Conservation (phyloP, 2,888 invertebrate species). For the Balanococcus diminutus region DNA sequence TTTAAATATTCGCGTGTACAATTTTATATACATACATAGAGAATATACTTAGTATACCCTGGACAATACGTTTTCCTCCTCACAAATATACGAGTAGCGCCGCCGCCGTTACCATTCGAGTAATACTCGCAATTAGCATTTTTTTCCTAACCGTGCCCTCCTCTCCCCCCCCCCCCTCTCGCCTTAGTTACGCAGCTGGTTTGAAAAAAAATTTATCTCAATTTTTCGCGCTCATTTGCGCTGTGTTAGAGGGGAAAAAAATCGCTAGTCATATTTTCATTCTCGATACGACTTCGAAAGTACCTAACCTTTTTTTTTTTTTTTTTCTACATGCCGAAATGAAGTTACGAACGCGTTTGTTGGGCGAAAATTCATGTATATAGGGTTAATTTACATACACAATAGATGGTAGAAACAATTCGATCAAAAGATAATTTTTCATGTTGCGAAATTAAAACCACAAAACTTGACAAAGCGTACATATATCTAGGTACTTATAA, state of each 20-base stretch:
- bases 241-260: not conserved
- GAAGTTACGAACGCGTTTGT: not conserved
- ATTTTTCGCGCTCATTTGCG: not conserved
- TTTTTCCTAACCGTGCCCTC: not conserved
- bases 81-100: not conserved
- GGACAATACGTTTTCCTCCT: not conserved
- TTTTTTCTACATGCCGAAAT: not conserved
- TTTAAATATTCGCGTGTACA: constrained; percentile 21
- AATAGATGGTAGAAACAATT: not conserved
- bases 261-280: not conserved
- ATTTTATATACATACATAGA: not conserved
- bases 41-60: not conserved
- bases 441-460: constrained; percentile 23
- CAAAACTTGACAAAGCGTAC: constrained; percentile 27
- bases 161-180: not conserved
- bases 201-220: not conserved
- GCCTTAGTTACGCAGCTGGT: not conserved
- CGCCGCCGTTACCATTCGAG: not conserved
- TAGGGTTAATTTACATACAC: not conserved
- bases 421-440: constrained; percentile 1
- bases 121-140: constrained; percentile 1
- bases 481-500: not conserved
- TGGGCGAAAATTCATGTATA: not conserved
- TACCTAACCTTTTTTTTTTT: not conserved
- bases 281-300: not conserved